Conservation (phyloP, 2,113 vertebrate species). For the Halichoeres trimaculatus region DNA sequence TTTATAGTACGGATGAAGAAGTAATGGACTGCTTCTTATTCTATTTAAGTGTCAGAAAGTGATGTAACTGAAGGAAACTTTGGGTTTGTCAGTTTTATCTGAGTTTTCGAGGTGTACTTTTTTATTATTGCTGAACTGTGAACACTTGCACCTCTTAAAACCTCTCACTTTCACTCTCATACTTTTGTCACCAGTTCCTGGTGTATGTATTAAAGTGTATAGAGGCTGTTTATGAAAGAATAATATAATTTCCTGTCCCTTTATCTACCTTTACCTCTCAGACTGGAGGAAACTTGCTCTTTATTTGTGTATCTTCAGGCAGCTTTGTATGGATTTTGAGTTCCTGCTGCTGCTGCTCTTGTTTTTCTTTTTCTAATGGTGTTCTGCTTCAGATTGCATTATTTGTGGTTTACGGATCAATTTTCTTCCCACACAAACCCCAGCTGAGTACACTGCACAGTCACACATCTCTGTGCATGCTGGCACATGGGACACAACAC, state of each 20-base stretch:
- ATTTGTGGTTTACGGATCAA: slow-evolving; percentile 1
- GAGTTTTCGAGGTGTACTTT: neutral
- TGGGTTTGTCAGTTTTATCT: neutral
- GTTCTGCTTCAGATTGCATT: neutral
- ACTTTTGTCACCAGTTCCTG: neutral
- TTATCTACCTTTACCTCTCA: neutral
- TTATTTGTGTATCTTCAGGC: neutral
- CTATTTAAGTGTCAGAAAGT: neutral
- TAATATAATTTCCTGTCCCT: neutral
- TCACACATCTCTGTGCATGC: neutral
- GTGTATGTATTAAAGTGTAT: neutral
- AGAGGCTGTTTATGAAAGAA: neutral
- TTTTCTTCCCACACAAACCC: slow-evolving; percentile 1
- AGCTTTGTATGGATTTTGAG: neutral
- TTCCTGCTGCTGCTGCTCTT: neutral
- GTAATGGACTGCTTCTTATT: neutral
- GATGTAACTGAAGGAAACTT: neutral
- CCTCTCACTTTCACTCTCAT: neutral
- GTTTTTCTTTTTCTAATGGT: neutral
- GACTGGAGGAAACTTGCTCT: neutral
- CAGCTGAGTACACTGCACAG: slow-evolving; percentile 12
- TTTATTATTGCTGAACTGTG: neutral
- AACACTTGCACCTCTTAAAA: neutral
- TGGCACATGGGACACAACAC: slow-evolving; percentile 6
- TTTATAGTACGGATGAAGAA: neutral